A percentile compares a stretch with the other conserved stretches of the same genome.
These are phyloP conservation scores for Vicugna pacos DNA, from an alignment of 2,113 vertebrate genomes.

Conservation along the genomic window DNA sequence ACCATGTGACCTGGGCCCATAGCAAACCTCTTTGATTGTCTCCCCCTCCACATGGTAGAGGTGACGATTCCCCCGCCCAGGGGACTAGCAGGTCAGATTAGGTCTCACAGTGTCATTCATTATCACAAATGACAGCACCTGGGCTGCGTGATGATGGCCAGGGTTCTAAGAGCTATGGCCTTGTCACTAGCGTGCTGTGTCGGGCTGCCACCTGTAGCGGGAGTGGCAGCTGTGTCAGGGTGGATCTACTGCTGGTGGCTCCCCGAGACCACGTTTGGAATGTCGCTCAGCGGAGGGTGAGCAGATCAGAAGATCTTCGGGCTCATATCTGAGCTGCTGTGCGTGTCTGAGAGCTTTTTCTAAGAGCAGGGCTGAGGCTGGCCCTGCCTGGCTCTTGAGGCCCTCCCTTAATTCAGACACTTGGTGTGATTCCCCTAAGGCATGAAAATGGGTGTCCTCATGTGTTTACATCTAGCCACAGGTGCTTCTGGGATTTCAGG, in stretches of 20 bases:
- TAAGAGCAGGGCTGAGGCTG: neutral
- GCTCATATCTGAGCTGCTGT: neutral
- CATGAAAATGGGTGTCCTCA: accelerated
- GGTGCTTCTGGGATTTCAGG: neutral
- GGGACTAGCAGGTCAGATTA: neutral
- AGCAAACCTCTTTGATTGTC: neutral
- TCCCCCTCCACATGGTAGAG: neutral
- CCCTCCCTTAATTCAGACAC: neutral
- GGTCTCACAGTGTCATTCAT: too few species aligned
- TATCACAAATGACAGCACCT: neutral
- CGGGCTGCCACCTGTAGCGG: neutral
- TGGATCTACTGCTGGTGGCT: too few species aligned
- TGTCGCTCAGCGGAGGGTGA: too few species aligned
- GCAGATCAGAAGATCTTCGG: accelerated
- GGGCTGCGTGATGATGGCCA: neutral
- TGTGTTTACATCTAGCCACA: neutral
- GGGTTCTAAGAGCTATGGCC: neutral
- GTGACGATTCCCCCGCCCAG: neutral
- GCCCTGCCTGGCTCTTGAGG: neutral
- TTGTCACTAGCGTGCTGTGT: neutral
- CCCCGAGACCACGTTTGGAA: accelerated
- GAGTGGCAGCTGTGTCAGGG: neutral
- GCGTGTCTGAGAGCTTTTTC: neutral
- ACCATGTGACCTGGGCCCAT: accelerated
- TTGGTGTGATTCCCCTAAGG: neutral